Evolutionary conservation across 2,888 invertebrate species (phyloP).

Genomic region (Lithosia quadra): DNA sequence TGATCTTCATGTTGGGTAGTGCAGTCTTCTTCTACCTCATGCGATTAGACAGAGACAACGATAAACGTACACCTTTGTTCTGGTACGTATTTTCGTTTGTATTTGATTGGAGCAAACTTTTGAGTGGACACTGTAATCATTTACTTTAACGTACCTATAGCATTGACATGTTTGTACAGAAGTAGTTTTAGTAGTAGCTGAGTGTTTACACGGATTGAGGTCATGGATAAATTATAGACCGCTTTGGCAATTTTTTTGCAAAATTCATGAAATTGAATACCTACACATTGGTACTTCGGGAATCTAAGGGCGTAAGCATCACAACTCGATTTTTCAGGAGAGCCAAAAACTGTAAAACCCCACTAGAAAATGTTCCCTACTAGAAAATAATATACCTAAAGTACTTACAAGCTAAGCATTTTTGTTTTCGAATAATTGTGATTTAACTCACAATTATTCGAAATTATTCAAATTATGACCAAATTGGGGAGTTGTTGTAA

Average conservation of each 20-base stretch:
- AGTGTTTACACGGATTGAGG: neutral
- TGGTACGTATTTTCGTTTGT: slow-evolving; percentile 65
- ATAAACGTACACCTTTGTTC: slow-evolving; percentile 78
- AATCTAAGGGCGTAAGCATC: too few relatives aligned
- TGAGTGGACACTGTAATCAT: neutral
- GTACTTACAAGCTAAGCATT: too few relatives aligned
- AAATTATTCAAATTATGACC: too few relatives aligned
- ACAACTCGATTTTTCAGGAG: too few relatives aligned
- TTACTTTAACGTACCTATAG: neutral
- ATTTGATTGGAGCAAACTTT: neutral
- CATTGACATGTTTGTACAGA: neutral
- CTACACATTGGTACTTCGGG: too few relatives aligned
- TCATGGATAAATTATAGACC: neutral
- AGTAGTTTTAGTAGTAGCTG: neutral
- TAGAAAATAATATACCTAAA: too few relatives aligned
- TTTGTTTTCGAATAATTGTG: too few relatives aligned
- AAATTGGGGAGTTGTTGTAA: too few relatives aligned
- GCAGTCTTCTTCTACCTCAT: slow-evolving; percentile 84
- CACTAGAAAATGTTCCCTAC: too few relatives aligned
- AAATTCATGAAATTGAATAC: neutral
- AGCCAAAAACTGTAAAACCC: too few relatives aligned
- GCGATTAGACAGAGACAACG: slow-evolving; percentile 78
- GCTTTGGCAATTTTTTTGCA: neutral
- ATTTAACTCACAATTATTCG: too few relatives aligned
- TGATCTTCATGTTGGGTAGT: slow-evolving; percentile 83